Evolutionary conservation across 2,888 invertebrate species (phyloP), one percentile per base, ranked within the genome.

Genomic region (Drosophila formosana): DNA sequence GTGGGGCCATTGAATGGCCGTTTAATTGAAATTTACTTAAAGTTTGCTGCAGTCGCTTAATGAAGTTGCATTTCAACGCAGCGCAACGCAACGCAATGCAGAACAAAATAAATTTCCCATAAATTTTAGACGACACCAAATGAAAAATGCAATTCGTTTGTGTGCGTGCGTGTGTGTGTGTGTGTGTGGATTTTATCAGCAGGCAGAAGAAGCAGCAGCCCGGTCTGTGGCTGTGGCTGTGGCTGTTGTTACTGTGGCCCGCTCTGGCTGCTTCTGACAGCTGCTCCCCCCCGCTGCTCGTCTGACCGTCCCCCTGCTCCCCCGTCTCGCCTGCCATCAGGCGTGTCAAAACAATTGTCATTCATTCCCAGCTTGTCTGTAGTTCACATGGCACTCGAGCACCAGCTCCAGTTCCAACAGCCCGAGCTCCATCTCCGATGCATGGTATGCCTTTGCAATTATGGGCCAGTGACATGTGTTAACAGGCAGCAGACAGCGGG

Each of bases 281-380:
- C 64, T 53, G 49, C 50, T n/a, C n/a, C 62, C 46, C 50, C 30
- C 28, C 18, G 23, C n/a, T 39, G 7, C 13, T 18, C 41, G 7
- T 30, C 18, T 18, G 18, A 18, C 18, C 18, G 18, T n/a, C 28
- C 13, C 39, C 32, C 11, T 37, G 7, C 3, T 1, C 3, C 26
- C 8, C 2, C 49, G n/a, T 8, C 6, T 8, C 47, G n/a, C 30
- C 58, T 46, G 46, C 51, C 61, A 67, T 70, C 80, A 80, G 52
- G 70, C 73, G 75, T 83, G 78, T 86, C 87, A 83, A 82, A 86
- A 83, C 83, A 84, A 83, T 84, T 84, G 84, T 81, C 86, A 86
- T 86, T 78, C 78, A 70, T 81, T 56, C 58, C 53, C 50, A 56
- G 66, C 67, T 66, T 56, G 60, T 50, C 61, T 69, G 58, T 67